Evolutionary conservation across 2,888 invertebrate genomes (phyloP), one percentile per base, ranked within the genome.

Genomic region (Herminia tarsipennalis): DNA sequence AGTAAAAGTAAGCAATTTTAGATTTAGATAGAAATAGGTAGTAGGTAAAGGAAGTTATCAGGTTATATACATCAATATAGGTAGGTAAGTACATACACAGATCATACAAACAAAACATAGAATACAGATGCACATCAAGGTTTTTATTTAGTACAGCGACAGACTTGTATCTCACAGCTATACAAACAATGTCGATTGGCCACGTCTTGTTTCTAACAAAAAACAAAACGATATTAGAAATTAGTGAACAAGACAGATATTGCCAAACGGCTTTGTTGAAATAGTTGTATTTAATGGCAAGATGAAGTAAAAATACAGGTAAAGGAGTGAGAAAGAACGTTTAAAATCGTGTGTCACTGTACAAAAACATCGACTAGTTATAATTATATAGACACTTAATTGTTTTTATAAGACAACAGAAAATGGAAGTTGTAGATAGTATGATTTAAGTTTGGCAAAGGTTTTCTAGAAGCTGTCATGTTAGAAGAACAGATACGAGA

Each of bases 81-180:
- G 25, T 16, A 33, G 5, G 24, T 24, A 33, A 2, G 50, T 17
- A 60, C 32, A 62, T 22, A 27, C 32, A 44, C 28, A 44, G 21
- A 38, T 22, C 44, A 38, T 38, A 27, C 43, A 21, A 61, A 66
- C 35, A 63, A 56, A 58, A 58, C 46, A 52, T 33, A 47, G 52
- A 62, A 43, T 51, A 62, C 33, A 66, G 56, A 62, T 64, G 63
- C 56, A 69, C 53, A 44, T 38, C 2, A 16, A 34, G n/a, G 4
- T 50, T 42, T 66, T 60, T 67, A 69, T 51, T 70, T 62, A 62
- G 40, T 71, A 76, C 73, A 76, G 69, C 57, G 68, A 72, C 66
- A 76, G 61, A 74, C 74, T 42, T 21, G 34, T 18, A 18, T n/a
- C 20, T 0, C 8, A 21, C 35, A 12, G 24, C 25, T 10, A 21